Base-by-base conservation (phyloP, 2,113 vertebrate genomes). In the Aptenodytes forsteri region DNA sequence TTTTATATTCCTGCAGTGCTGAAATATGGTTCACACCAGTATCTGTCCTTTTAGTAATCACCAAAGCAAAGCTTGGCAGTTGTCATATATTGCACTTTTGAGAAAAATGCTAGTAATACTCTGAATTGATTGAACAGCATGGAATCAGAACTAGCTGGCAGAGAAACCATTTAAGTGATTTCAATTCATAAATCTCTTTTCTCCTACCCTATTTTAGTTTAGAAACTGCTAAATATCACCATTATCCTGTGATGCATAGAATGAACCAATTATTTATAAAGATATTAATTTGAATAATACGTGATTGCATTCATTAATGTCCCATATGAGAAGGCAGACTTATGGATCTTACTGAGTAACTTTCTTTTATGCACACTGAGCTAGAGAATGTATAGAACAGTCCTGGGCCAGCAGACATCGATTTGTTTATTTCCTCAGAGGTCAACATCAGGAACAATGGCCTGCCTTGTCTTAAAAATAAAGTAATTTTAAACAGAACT, bases 31-130 rank as follows among this genome's bases (percentile, higher is more conserved):
- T 98, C 95, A 55, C 94, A 96, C 97, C 89, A 96, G 91, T 97
- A 96, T 97, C 96, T 97, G 94, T 98, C 97, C 98, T 98, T 97
- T 97, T 93, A 96, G 96, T 97, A 98, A 98, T 98, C 95, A 93
- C 97, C 93, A 98, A 98, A 98, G 97, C 97, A 98, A 98, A 98
- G 90, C 97, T 83, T 97, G 98, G 97, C 97, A 98, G 97, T 98
- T 98, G 96, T 97, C 81, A 49, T 97, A 98, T 97, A 98, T 98
- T 98, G 97, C 83, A 97, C 97, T 98, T 98, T 90, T 82, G 96
- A 98, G 98, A 97, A 98, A 98, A 98, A 98, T 95, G 91, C 93
- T 93, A 65, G 96, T 96, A 98, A 98, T 98, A 92, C 89, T 96
- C 90, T 7, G 97, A 98, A 98, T 89, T 98, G 97, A 98, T 98